Evolutionary conservation across 1,140 invertebrate genomes (phyloP).

Genomic region (Cryptotermes secundus): DNA sequence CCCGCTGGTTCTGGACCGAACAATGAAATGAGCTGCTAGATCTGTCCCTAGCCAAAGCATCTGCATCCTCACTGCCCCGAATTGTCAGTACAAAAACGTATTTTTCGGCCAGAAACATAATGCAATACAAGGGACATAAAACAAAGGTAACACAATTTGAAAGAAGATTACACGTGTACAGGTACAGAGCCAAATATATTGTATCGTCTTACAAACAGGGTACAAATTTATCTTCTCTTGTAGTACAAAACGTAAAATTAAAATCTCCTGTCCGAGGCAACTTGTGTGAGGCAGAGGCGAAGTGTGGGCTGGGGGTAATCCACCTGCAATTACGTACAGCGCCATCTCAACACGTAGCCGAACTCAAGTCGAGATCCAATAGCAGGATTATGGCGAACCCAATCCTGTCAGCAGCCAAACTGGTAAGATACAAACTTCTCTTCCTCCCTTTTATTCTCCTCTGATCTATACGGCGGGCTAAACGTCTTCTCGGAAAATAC

Average conservation of each 20-base stretch:
- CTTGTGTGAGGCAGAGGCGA: not conserved
- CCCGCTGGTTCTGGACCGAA: too few relatives aligned
- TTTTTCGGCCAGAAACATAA: too few relatives aligned
- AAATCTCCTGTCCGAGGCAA: not conserved
- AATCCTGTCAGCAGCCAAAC: not conserved
- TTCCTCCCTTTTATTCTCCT: not conserved
- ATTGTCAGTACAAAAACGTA: too few relatives aligned
- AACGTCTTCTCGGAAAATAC: not conserved
- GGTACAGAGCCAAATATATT: too few relatives aligned
- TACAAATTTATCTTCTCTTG: too few relatives aligned
- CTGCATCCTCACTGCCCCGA: too few relatives aligned
- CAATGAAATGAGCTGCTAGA: too few relatives aligned
- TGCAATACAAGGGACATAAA: too few relatives aligned
- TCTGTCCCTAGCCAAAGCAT: too few relatives aligned
- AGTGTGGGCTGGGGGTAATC: not conserved
- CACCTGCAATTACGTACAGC: not conserved
- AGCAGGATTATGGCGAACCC: conserved; percentile 8
- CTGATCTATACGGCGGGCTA: not conserved
- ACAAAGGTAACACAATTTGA: too few relatives aligned
- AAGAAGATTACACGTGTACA: too few relatives aligned
- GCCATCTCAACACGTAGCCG: not conserved
- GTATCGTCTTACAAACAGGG: too few relatives aligned
- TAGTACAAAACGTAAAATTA: not conserved
- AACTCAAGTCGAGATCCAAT: not conserved
- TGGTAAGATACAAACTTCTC: not conserved